phyloP scores from a whole-genome alignment of 1,140 invertebrate genomes.

The Wiebesia pumilae region DNA sequence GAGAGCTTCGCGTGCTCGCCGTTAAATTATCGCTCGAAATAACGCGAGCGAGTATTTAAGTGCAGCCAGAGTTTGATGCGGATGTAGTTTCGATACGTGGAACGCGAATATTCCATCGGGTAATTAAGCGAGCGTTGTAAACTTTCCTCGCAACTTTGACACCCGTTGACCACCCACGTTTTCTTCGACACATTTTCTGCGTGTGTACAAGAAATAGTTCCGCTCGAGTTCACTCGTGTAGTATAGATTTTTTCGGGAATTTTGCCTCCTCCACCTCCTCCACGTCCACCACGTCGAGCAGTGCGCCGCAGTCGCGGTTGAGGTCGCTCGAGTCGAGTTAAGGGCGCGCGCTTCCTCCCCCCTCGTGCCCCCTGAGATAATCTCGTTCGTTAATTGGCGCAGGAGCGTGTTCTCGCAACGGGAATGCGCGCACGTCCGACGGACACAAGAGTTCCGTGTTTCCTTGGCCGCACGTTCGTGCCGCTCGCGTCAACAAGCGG shows the following conservation, averaged over 20 bases:
- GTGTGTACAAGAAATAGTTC: neutral
- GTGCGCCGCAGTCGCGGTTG: no score
- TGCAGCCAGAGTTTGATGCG: no score
- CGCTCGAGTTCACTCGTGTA: neutral
- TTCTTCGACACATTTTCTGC: neutral
- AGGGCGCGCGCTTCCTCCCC: neutral
- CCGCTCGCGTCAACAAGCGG: conserved; percentile 45
- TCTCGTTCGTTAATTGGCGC: conserved; percentile 66
- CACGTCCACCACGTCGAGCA: no score
- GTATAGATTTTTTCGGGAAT: neutral
- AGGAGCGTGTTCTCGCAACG: conserved; percentile 49
- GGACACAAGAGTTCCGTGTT: conserved; percentile 32
- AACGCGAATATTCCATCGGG: no score
- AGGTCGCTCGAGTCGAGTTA: neutral
- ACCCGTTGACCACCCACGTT: neutral
- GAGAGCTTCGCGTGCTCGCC: no score
- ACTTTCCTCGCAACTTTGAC: no score
- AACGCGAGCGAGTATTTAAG: no score
- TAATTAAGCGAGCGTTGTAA: no score
- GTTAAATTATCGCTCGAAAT: no score
- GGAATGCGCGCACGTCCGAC: neutral
- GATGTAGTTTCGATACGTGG: no score
- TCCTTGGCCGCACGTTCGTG: neutral
- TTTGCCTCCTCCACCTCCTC: neutral
- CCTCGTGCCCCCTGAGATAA: neutral